Percentiles rank a stretch among this genome's conserved stretches.
Evolutionary conservation across 2,797 vertebrate genomes (phyloP).

Genomic region (Ataeniobius toweri): DNA sequence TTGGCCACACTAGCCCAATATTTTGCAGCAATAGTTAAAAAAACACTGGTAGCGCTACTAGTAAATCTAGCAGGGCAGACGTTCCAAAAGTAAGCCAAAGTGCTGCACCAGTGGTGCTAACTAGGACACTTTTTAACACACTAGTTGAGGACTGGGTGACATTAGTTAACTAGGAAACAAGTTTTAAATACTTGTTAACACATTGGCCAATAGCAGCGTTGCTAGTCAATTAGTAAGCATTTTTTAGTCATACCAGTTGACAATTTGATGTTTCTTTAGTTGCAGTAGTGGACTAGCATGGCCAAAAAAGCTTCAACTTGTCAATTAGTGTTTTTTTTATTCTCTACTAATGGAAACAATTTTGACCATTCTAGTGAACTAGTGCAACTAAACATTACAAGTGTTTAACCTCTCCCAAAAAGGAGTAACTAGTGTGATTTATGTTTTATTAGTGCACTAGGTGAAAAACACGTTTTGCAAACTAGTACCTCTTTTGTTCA

Average conservation of each 20-base stretch:
- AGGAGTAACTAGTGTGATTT: no score
- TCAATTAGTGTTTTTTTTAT: no score
- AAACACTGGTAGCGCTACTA: not conserved
- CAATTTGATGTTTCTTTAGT: not conserved
- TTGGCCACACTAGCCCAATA: not conserved
- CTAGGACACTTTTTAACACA: not conserved
- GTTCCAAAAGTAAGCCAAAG: not conserved
- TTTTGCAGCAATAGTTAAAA: not conserved
- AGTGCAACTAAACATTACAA: no score
- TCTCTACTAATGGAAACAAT: no score
- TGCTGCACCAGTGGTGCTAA: not conserved
- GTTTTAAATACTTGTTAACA: not conserved
- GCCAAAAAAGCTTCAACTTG: no score
- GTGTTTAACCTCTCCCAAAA: no score
- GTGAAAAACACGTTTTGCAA: no score
- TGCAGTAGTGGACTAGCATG: not conserved
- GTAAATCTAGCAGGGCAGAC: not conserved
- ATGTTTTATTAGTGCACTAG: no score
- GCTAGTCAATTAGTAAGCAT: not conserved
- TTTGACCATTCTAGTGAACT: no score
- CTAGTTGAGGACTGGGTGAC: not conserved
- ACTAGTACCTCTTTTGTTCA: no score
- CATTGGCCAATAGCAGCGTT: not conserved
- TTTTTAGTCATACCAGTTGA: not conserved
- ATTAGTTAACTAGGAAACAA: not conserved